A percentile compares a stretch with the other conserved stretches of the same genome.
Conservation (phyloP, 1,140 invertebrate species). For the Neodiprion lecontei region DNA sequence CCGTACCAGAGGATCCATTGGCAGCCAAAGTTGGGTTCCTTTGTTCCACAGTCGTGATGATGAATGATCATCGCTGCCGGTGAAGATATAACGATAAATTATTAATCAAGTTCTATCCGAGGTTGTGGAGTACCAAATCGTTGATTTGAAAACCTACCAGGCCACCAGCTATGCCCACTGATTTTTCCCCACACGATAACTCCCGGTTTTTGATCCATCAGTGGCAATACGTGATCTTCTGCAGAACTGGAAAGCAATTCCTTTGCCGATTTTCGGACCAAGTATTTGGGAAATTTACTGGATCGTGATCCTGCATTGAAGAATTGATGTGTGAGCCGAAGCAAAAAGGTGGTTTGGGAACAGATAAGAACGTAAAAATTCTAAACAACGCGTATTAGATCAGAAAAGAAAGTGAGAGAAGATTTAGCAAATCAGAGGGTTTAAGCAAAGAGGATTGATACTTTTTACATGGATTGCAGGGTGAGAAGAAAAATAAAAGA, state of each 20-base stretch:
- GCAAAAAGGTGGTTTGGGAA: too few species aligned
- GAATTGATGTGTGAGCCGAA: too few species aligned
- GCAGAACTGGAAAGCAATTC: neutral
- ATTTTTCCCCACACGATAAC: constrained; percentile 53
- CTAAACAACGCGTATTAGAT: too few species aligned
- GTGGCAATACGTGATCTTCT: constrained; percentile 26
- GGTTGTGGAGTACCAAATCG: constrained; percentile 1
- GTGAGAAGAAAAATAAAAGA: too few species aligned
- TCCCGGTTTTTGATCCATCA: constrained; percentile 48
- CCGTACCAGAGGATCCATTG: constrained; percentile 60
- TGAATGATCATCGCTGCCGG: constrained; percentile 52
- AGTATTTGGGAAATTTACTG: neutral
- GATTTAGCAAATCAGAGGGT: too few species aligned
- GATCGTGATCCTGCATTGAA: too few species aligned
- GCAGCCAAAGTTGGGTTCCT: constrained; percentile 49
- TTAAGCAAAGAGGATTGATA: too few species aligned
- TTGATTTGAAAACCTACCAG: constrained; percentile 38
- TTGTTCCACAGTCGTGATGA: constrained; percentile 49
- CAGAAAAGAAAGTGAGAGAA: too few species aligned
- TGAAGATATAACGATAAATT: neutral
- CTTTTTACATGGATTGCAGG: too few species aligned
- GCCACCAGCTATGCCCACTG: constrained; percentile 52
- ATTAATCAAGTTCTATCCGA: neutral
- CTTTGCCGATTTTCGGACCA: neutral
- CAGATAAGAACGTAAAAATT: too few species aligned